phyloP scores from a whole-genome alignment of 2,888 invertebrate species.

The Conistra vaccinii region DNA sequence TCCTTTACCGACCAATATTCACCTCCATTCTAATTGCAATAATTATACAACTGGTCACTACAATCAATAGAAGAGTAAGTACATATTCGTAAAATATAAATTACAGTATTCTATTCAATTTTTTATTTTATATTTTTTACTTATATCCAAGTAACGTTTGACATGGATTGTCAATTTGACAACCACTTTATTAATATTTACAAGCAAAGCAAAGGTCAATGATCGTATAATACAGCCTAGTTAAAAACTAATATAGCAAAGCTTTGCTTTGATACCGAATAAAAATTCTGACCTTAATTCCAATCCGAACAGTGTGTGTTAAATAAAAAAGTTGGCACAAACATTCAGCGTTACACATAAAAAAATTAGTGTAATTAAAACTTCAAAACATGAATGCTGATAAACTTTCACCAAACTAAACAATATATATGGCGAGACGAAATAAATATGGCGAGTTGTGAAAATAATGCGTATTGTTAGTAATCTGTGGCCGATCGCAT shows the following conservation, averaged over 20 bases:
- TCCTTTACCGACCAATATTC: slow-evolving; percentile 32
- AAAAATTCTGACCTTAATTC: background rate
- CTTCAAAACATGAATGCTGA: slow-evolving; percentile 26
- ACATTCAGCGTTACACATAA: background rate
- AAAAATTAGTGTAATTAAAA: slow-evolving; percentile 4
- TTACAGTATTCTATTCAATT: background rate
- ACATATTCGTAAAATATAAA: slow-evolving; percentile 16
- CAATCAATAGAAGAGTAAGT: slow-evolving; percentile 24
- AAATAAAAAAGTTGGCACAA: background rate
- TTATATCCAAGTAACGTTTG: slow-evolving; percentile 38
- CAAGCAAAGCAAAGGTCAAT: slow-evolving; percentile 29
- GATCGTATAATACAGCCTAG: slow-evolving; percentile 42
- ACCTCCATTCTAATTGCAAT: slow-evolving; percentile 37
- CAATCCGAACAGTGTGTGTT: background rate
- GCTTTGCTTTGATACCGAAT: background rate
- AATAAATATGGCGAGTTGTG: slow-evolving; percentile 55
- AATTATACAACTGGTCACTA: slow-evolving; percentile 34
- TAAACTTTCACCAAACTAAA: slow-evolving; percentile 61
- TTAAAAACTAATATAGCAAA: background rate
- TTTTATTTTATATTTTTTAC: background rate
- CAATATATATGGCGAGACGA: slow-evolving; percentile 56
- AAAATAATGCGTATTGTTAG: slow-evolving; percentile 64
- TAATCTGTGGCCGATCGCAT: slow-evolving; percentile 66
- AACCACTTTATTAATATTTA: slow-evolving; percentile 17
- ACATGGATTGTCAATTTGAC: slow-evolving; percentile 47